These are phyloP conservation scores for Drepanosiphum platanoidis DNA, from an alignment of 2,888 invertebrate genomes.

Conservation along the genomic window DNA sequence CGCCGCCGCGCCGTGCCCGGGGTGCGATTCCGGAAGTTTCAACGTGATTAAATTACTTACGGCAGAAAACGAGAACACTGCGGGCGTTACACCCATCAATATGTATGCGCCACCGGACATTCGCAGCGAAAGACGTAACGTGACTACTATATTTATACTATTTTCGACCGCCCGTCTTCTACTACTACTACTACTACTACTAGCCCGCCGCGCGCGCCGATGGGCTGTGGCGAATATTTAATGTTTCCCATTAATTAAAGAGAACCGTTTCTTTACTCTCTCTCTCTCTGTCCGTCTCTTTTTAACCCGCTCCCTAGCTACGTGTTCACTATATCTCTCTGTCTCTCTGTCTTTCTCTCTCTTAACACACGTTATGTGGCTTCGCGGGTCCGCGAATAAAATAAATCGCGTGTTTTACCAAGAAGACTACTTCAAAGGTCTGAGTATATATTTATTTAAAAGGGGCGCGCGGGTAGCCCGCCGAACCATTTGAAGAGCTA, in stretches of 20 bases:
- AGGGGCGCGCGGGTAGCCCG: neutral
- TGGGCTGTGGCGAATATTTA: slow-evolving; percentile 25
- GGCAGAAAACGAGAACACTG: slow-evolving; percentile 10
- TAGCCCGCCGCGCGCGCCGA: too few relatives aligned
- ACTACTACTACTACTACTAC: too few relatives aligned
- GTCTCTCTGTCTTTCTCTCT: neutral
- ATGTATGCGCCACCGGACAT: slow-evolving; percentile 19
- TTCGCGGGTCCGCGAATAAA: slow-evolving; percentile 6
- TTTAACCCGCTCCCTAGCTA: too few relatives aligned
- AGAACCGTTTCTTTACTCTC: neutral
- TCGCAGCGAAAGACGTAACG: neutral
- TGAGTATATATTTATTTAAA: slow-evolving; percentile 7
- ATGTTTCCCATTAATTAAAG: slow-evolving; percentile 37
- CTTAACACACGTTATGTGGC: neutral
- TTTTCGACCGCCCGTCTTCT: too few relatives aligned
- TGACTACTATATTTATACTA: neutral
- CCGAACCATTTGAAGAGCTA: slow-evolving; percentile 17
- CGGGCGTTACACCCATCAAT: slow-evolving; percentile 30
- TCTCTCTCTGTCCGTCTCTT: neutral
- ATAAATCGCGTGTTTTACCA: slow-evolving; percentile 33
- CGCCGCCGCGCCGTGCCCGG: neutral
- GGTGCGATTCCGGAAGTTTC: slow-evolving; percentile 2
- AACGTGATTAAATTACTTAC: slow-evolving; percentile 51
- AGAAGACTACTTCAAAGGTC: slow-evolving; percentile 25
- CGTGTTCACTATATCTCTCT: too few relatives aligned